Percentiles rank a stretch among this genome's conserved stretches.
These are phyloP conservation scores for Jordanella pulchra DNA, from an alignment of 2,797 vertebrate species.

Conservation along the genomic window DNA sequence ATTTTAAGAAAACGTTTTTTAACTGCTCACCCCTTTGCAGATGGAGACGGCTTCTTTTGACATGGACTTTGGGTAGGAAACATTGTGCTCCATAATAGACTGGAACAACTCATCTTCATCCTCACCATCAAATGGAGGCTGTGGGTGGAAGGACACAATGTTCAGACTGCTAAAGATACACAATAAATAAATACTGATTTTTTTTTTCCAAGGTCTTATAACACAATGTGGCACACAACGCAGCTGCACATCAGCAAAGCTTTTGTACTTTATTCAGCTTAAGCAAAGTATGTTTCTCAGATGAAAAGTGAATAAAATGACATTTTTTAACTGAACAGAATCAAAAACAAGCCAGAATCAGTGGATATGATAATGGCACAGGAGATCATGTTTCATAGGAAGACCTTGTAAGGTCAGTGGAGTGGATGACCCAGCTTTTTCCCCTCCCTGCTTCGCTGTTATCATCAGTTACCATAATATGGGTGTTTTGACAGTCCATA, in stretches of 20 bases:
- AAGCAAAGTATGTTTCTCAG: not conserved
- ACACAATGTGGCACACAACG: not conserved
- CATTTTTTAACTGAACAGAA: not conserved
- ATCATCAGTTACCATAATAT: conserved; percentile 73
- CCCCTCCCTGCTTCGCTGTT: conserved; percentile 38
- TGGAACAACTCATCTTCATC: conserved; percentile 96
- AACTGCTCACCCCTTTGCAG: conserved; percentile 91
- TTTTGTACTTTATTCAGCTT: not conserved
- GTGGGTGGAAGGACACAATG: conserved; percentile 13
- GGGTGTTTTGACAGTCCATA: conserved; percentile 65
- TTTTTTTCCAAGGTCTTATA: not conserved
- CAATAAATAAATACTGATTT: not conserved
- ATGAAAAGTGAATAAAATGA: not conserved
- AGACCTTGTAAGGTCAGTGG: conserved; percentile 43
- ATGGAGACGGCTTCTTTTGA: conserved; percentile 96
- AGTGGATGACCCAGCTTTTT: conserved; percentile 64
- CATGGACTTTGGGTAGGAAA: conserved; percentile 92
- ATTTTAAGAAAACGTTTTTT: not conserved
- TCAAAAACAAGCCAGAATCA: conserved; percentile 2
- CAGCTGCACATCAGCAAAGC: not conserved
- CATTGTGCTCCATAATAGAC: conserved; percentile 97
- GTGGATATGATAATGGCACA: conserved; percentile 4
- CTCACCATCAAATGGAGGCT: conserved; percentile 96
- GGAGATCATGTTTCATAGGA: conserved; percentile 18
- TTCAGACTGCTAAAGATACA: not conserved